phyloP scores from a whole-genome alignment of 2,888 invertebrate genomes.

The Chymomyza caudatula region DNA sequence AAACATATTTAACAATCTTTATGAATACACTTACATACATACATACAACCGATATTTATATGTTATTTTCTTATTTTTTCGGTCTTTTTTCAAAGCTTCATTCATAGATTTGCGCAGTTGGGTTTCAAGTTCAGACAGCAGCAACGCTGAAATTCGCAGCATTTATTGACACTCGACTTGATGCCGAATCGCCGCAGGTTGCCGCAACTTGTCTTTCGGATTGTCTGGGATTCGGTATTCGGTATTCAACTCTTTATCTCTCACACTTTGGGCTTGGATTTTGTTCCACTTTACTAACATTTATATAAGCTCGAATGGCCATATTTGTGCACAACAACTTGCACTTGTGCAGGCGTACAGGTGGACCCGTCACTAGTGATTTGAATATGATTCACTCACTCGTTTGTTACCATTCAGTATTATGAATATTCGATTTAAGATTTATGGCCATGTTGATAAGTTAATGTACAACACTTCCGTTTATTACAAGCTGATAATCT shows the following conservation, averaged over 20 bases:
- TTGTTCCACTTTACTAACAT: conserved; percentile 27
- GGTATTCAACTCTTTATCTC: neutral
- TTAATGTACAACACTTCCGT: conserved; percentile 41
- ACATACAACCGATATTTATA: neutral
- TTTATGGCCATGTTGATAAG: conserved; percentile 66
- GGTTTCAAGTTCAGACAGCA: conserved; percentile 44
- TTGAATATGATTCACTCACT: conserved; percentile 12
- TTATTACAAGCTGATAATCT: neutral
- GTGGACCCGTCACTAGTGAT: conserved; percentile 1
- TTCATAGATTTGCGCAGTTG: conserved; percentile 39
- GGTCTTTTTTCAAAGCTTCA: conserved; percentile 62
- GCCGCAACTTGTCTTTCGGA: neutral
- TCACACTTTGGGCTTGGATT: neutral
- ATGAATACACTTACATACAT: neutral
- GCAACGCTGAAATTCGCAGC: conserved; percentile 1
- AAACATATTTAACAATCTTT: neutral
- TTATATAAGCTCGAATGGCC: conserved; percentile 65
- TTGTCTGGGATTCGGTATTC: neutral
- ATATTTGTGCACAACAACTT: conserved; percentile 38
- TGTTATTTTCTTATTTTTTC: conserved; percentile 32
- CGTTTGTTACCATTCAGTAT: too few species aligned
- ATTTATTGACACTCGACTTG: neutral
- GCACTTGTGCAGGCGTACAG: conserved; percentile 32
- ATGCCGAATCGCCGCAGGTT: neutral
- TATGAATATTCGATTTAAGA: conserved; percentile 14